Base-by-base conservation (phyloP, 2,113 vertebrate species). In the Sinocyclocheilus maitianheensis region DNA sequence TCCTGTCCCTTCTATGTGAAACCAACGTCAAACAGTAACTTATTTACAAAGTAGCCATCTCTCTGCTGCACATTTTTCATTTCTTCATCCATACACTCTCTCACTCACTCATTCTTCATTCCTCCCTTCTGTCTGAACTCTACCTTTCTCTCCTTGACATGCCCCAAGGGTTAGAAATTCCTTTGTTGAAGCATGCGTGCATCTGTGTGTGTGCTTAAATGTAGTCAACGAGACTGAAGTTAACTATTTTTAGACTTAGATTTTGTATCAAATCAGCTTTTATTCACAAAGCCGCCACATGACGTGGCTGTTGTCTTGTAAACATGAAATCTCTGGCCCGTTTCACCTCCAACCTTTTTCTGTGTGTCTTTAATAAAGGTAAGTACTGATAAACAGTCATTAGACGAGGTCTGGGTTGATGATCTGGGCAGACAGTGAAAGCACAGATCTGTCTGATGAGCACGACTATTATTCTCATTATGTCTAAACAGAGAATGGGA, bases 331-430 rank as follows among this genome's bases (percentile, higher is more conserved):
- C 84, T 30, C 22, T 78, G 81, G 74, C 46, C 69, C 14, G 37
- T 51, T 81, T 72, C 43, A 78, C 55, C 72, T 78, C 84, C 63
- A 63, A n/a, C 34, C 37, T 22, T 71, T 83, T 60, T 85, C 81
- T 82, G 12, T 63, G 60, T 81, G 63, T 83, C 34, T 86, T 65
- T 86, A 88, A 89, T 90, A 87, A 93, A 81, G 90, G 91, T 84
- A 93, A 92, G 93, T 92, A 92, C 90, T 91, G 87, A 92, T 93
- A 89, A 53, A 77, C 16, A 86, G 88, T 89, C 81, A 89, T 90
- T 88, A 89, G 51, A 62, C 18, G 40, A 53, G 48, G 84, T 72
- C 69, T 76, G 91, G 83, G 86, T 85, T 89, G 83, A 91, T 80
- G 46, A 60, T 81, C 43, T 82, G 55, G 84, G 43, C 48, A 78